Conservation (phyloP, 1,140 invertebrate species). For the Drosophila athabasca region DNA sequence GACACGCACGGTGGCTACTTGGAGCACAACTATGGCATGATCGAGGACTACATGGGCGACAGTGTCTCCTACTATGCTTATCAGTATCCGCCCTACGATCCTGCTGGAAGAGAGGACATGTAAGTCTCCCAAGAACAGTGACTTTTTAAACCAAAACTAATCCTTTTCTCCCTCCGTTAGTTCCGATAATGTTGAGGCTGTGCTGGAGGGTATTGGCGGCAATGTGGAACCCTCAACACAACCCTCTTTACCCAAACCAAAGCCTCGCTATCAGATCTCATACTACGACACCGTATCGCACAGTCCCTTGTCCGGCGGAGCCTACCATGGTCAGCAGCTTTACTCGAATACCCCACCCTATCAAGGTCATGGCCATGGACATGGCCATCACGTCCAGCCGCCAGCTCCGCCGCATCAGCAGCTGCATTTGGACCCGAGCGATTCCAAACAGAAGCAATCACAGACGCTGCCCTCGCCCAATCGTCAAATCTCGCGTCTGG, state of each 20-base stretch:
- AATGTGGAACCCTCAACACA: slow-evolving; percentile 48
- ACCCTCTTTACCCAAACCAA: slow-evolving; percentile 58
- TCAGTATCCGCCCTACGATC: slow-evolving; percentile 84
- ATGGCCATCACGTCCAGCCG: slow-evolving; percentile 58
- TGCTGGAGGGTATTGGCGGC: slow-evolving; percentile 78
- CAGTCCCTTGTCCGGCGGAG: slow-evolving; percentile 43
- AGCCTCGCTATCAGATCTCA: slow-evolving; percentile 77
- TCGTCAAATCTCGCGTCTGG: slow-evolving; percentile 78
- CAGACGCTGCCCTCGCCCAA: slow-evolving; percentile 79
- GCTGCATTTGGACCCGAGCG: slow-evolving; percentile 69
- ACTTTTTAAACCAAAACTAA: neutral
- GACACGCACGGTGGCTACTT: slow-evolving; percentile 87
- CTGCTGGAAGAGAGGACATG: slow-evolving; percentile 79
- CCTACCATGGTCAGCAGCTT: slow-evolving; percentile 75
- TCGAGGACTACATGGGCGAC: slow-evolving; percentile 84
- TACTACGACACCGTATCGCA: slow-evolving; percentile 77
- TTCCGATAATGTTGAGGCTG: slow-evolving; percentile 83
- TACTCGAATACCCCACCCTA: slow-evolving; percentile 76
- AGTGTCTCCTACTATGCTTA: slow-evolving; percentile 86
- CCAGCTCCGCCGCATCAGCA: slow-evolving; percentile 71
- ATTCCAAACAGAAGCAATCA: slow-evolving; percentile 75
- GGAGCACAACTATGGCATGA: slow-evolving; percentile 85
- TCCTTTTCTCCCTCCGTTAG: slow-evolving; percentile 15
- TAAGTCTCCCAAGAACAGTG: slow-evolving; percentile 32
- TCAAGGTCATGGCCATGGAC: slow-evolving; percentile 30